Conservation (phyloP, 92 coral and sea anemone species). For the Porites evermanni region DNA sequence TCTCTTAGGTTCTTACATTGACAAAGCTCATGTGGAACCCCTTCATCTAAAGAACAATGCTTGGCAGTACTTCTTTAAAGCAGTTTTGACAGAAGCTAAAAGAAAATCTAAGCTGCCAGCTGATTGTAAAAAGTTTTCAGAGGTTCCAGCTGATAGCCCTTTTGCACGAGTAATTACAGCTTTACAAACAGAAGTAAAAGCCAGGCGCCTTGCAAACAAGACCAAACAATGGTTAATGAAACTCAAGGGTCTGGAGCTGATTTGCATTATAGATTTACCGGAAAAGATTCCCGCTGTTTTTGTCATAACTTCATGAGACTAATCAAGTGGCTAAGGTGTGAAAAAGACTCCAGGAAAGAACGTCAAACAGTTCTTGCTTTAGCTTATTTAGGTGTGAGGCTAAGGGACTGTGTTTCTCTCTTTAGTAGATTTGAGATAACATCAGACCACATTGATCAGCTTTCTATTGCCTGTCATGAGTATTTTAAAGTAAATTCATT, state of each 20-base stretch:
- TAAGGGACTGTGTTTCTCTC: constrained; percentile 66
- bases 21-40: constrained; percentile 66
- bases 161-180: constrained; percentile 53
- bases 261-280: constrained; percentile 60
- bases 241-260: constrained; percentile 50
- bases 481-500: constrained; percentile 44
- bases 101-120: constrained; percentile 62
- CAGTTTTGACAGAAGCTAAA: constrained; percentile 54
- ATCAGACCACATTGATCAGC: constrained; percentile 23
- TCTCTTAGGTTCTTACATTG: constrained; percentile 52
- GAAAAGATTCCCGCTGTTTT: constrained; percentile 57
- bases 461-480: constrained; percentile 38
- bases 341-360: constrained; percentile 38
- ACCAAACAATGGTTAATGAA: constrained; percentile 58
- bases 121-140: constrained; percentile 57
- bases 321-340: constrained; percentile 46
- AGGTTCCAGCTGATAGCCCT: constrained; percentile 54
- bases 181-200: constrained; percentile 52
- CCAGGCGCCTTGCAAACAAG: constrained; percentile 46
- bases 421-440: constrained; percentile 53
- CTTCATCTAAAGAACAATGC: constrained; percentile 67
- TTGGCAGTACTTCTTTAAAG: constrained; percentile 59
- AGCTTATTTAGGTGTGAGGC: constrained; percentile 49
- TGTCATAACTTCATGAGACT: constrained; percentile 56
- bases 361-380: constrained; percentile 37